Percentiles rank a stretch among this genome's conserved stretches.
Conservation (phyloP, 2,113 vertebrate species). For the Trichomycterus rosablanca region DNA sequence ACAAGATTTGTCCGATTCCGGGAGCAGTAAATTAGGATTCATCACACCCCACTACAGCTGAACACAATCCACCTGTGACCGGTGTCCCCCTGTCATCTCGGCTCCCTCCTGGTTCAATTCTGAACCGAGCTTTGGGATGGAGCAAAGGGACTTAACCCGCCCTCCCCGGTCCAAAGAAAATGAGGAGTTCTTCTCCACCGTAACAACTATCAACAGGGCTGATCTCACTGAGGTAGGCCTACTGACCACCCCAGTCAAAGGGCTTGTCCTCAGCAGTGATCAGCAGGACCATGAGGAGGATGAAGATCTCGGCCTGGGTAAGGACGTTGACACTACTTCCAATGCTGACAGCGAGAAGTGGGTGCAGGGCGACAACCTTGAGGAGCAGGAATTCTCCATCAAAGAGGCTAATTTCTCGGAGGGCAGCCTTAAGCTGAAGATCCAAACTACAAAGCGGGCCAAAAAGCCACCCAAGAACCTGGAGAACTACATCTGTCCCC, state of each 20-base stretch:
- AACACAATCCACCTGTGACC: conserved; percentile 26
- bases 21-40: conserved; percentile 42
- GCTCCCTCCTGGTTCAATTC: conserved; percentile 31
- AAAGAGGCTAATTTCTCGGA: conserved; percentile 98
- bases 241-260: conserved; percentile 62
- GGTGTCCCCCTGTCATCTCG: conserved; percentile 13
- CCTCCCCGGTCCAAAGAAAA: conserved; percentile 78
- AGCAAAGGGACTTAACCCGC: conserved; percentile 86
- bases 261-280: conserved; percentile 64
- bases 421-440: conserved; percentile 96
- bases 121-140: conserved; percentile 67
- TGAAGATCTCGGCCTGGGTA: conserved; percentile 76
- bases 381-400: conserved; percentile 98
- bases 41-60: conserved; percentile 35
- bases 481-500: conserved; percentile 98
- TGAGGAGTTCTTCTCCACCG: conserved; percentile 73
- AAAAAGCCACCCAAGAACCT: conserved; percentile 97
- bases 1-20: conserved; percentile 43
- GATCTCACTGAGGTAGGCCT: conserved; percentile 44
- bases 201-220: conserved; percentile 44
- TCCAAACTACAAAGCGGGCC: conserved; percentile 95
- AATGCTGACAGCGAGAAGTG: conserved; percentile 85
- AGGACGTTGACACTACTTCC: conserved; percentile 83
- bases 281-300: conserved; percentile 80
- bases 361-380: conserved; percentile 82